Evolutionary conservation across 1,140 invertebrate species (phyloP).

Genomic region (Orussus abietinus): DNA sequence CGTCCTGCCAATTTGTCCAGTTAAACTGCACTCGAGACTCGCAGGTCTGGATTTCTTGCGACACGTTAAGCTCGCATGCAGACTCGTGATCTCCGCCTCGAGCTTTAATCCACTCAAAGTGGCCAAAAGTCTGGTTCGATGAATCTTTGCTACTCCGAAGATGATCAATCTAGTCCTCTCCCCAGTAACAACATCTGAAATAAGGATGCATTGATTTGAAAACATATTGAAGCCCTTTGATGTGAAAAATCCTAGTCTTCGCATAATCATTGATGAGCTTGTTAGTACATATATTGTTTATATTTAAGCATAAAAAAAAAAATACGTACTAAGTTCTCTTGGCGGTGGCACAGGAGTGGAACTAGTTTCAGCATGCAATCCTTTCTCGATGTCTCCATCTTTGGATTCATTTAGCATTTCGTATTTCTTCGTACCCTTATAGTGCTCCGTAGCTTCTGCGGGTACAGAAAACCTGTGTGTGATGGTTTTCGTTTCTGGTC

Average conservation of each 20-base stretch:
- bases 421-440: constrained; percentile 38
- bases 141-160: constrained; percentile 84
- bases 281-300: too few species aligned
- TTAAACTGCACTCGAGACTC: constrained; percentile 80
- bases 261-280: too few species aligned
- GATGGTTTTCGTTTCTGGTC: constrained; percentile 91
- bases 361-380: constrained; percentile 41
- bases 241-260: too few species aligned
- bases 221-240: constrained; percentile 25
- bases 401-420: constrained; percentile 40
- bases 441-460: constrained; percentile 40
- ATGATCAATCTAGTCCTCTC: constrained; percentile 64
- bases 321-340: constrained; percentile 40
- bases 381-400: constrained; percentile 50
- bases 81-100: constrained; percentile 82
- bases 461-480: constrained; percentile 56
- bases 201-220: constrained; percentile 23
- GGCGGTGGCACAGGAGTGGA: constrained; percentile 53
- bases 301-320: too few species aligned
- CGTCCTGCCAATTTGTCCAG: constrained; percentile 85
- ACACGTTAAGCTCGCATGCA: constrained; percentile 74
- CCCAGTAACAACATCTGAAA: constrained; percentile 47
- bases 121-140: constrained; percentile 81
- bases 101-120: constrained; percentile 90
- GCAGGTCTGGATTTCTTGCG: constrained; percentile 71